These are phyloP conservation scores for Herpailurus yagouaroundi DNA, from an alignment of 2,113 vertebrate genomes.

Conservation along the genomic window DNA sequence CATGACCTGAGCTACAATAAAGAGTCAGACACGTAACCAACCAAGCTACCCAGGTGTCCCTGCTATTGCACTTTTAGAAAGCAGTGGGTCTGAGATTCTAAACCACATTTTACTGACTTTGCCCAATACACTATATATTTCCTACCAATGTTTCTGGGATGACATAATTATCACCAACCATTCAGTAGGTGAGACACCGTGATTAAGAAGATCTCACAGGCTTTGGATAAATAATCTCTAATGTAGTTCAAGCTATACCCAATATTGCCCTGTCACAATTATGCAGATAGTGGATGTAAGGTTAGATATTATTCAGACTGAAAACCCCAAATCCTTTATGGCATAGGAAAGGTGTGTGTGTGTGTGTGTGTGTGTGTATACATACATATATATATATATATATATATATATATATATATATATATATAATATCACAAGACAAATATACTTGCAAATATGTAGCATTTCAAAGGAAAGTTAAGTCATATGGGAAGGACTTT, in stretches of 20 bases:
- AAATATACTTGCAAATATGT: neutral
- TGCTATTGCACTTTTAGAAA: neutral
- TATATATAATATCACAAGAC: neutral
- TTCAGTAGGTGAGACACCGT: neutral
- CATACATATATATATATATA: too few species aligned
- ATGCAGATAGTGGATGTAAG: neutral
- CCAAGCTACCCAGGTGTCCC: too few species aligned
- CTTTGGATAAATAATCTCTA: neutral
- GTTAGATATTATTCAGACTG: neutral
- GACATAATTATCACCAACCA: neutral
- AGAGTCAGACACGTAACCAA: too few species aligned
- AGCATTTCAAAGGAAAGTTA: neutral
- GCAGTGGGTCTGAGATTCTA: neutral
- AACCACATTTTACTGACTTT: neutral
- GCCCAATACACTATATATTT: neutral
- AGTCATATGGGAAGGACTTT: neutral
- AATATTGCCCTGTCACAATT: neutral
- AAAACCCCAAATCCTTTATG: neutral
- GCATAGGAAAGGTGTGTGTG: neutral
- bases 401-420: neutral
- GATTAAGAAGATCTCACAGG: neutral
- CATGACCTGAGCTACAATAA: too few species aligned
- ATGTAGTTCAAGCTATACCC: neutral
- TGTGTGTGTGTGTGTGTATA: fast-evolving
- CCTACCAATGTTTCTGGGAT: neutral